Evolutionary conservation across 2,797 vertebrate species (phyloP).

Genomic region (Periophthalmus magnuspinnatus): DNA sequence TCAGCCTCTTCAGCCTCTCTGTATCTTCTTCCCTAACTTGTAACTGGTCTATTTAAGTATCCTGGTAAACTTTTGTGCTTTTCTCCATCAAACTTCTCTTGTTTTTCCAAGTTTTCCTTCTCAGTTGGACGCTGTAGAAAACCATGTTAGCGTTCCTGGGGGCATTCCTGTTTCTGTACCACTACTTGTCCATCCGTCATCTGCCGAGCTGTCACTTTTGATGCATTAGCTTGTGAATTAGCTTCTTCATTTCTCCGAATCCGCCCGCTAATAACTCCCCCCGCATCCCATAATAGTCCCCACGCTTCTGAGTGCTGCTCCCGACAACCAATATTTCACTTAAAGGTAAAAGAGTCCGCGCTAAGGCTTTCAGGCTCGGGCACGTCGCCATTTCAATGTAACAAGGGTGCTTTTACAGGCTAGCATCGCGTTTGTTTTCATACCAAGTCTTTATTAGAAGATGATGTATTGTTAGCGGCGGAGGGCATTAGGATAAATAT

Average conservation of each 20-base stretch:
- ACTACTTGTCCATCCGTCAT: slow-evolving; percentile 15
- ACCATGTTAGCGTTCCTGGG: slow-evolving; percentile 29
- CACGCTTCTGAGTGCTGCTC: slow-evolving; percentile 20
- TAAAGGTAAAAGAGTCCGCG: slow-evolving; percentile 21
- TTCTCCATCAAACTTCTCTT: neutral
- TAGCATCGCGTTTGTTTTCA: slow-evolving; percentile 9
- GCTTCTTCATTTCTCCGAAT: slow-evolving; percentile 39
- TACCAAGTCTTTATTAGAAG: slow-evolving; percentile 5
- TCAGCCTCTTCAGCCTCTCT: too few relatives aligned
- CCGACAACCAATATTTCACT: slow-evolving; percentile 38
- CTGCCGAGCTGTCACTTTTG: slow-evolving; percentile 30
- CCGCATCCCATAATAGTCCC: slow-evolving; percentile 6
- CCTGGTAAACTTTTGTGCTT: neutral
- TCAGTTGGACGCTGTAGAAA: slow-evolving; percentile 13
- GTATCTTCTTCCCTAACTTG: neutral
- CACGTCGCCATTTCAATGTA: slow-evolving; percentile 11
- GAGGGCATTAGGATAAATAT: neutral
- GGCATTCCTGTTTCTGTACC: slow-evolving; percentile 1
- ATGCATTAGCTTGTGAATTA: slow-evolving; percentile 44
- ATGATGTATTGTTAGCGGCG: neutral
- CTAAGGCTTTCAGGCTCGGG: slow-evolving; percentile 23
- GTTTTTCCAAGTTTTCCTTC: neutral
- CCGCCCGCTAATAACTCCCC: slow-evolving; percentile 36
- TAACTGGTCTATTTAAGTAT: neutral
- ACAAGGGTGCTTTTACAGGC: slow-evolving; percentile 13